These are phyloP conservation scores for Centrocercus urophasianus DNA, from an alignment of 2,113 vertebrate genomes.

Conservation along the genomic window DNA sequence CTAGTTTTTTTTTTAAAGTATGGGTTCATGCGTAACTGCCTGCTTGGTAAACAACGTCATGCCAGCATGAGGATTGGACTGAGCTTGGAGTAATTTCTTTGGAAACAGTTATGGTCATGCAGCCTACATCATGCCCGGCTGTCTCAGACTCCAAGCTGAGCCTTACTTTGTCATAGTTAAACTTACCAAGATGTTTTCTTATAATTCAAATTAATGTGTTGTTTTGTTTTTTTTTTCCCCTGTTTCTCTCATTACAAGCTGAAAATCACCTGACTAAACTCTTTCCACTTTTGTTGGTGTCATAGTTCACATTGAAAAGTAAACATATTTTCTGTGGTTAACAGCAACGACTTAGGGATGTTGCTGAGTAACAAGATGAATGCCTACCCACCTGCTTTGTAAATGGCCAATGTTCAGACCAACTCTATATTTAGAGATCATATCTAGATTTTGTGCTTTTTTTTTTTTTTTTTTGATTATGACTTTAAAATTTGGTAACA, in stretches of 20 bases:
- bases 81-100: not conserved
- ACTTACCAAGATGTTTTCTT: not conserved
- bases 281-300: not conserved
- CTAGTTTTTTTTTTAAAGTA: not conserved
- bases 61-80: fast-evolving
- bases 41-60: fast-evolving
- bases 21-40: not conserved
- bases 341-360: not conserved
- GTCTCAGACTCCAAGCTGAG: not conserved
- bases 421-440: not conserved
- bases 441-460: not conserved
- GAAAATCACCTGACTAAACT: not conserved
- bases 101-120: not conserved
- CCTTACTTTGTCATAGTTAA: not conserved
- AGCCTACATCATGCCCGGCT: not conserved
- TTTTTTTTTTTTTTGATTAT: not conserved
- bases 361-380: not conserved
- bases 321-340: slow-evolving; percentile 32
- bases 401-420: not conserved
- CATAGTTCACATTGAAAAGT: not conserved
- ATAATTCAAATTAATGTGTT: not conserved
- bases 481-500: not conserved
- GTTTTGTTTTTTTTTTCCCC: not conserved
- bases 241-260: not conserved
- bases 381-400: not conserved